Evolutionary conservation across 2,797 vertebrate genomes (phyloP).

Genomic region (Dryobates pubescens): DNA sequence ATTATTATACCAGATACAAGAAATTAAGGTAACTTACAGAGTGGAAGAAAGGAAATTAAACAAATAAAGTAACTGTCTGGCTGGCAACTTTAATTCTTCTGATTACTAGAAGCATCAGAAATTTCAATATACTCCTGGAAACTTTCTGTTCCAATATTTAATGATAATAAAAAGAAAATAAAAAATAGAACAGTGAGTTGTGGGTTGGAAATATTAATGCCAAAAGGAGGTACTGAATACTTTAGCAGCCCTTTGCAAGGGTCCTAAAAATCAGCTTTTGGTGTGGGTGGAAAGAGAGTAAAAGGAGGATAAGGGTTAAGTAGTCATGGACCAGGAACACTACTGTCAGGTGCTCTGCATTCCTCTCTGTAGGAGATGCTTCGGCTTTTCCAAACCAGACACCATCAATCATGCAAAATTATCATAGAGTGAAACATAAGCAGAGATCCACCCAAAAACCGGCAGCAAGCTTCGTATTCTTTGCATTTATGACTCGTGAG

Average conservation of each 20-base stretch:
- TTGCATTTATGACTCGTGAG: not conserved
- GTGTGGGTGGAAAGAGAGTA: not conserved
- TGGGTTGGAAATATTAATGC: slow-evolving; percentile 34
- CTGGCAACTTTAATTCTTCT: slow-evolving; percentile 33
- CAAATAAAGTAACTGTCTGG: slow-evolving; percentile 35
- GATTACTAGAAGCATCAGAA: slow-evolving; percentile 19
- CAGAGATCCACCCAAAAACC: not conserved
- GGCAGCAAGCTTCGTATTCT: not conserved
- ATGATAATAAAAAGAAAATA: slow-evolving; percentile 34
- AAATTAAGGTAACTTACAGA: slow-evolving; percentile 16
- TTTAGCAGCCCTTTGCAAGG: slow-evolving; percentile 48
- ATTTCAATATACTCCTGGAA: slow-evolving; percentile 29
- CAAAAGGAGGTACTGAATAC: slow-evolving; percentile 45
- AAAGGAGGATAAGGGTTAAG: slow-evolving; percentile 19
- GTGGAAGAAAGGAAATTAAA: slow-evolving; percentile 69
- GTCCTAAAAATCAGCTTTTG: not conserved
- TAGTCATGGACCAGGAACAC: not conserved
- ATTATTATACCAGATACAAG: slow-evolving; percentile 65
- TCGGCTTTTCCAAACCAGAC: not conserved
- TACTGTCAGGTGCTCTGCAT: not conserved
- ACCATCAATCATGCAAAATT: not conserved
- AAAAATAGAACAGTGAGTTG: not conserved
- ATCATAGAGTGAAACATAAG: not conserved
- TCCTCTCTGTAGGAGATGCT: not conserved
- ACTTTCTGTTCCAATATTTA: slow-evolving; percentile 49